Evolutionary conservation across 2,797 vertebrate species (phyloP).

Genomic region (Semotilus atromaculatus): DNA sequence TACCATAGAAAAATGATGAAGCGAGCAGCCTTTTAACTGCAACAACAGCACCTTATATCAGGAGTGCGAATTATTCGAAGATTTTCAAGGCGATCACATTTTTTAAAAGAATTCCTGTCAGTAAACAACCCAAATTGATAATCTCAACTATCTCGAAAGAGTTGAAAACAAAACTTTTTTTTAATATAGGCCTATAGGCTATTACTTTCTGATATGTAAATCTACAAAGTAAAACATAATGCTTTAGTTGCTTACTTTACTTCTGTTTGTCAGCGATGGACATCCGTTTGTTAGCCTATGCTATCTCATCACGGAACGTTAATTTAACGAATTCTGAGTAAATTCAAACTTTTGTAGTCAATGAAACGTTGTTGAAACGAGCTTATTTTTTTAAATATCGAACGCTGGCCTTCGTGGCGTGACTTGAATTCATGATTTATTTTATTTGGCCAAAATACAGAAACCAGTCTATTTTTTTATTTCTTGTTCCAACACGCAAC

Average conservation of each 20-base stretch:
- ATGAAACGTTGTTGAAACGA: neutral
- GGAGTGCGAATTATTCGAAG: neutral
- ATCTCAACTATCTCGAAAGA: no score
- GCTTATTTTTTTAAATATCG: neutral
- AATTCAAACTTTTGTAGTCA: neutral
- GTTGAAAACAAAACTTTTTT: neutral
- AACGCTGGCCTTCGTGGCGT: neutral
- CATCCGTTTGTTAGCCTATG: neutral
- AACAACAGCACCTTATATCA: neutral
- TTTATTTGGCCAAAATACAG: neutral
- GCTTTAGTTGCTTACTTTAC: no score
- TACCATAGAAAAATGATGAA: slow-evolving; percentile 37
- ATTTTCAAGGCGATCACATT: neutral
- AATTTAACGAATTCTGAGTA: neutral
- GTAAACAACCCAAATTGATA: no score
- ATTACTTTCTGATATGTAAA: neutral
- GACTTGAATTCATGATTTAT: neutral
- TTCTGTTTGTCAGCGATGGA: neutral
- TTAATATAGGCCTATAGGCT: neutral
- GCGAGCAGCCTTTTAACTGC: slow-evolving; percentile 26
- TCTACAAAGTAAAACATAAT: neutral
- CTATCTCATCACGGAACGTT: neutral
- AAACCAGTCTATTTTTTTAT: neutral
- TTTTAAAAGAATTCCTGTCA: neutral
- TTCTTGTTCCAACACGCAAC: neutral